These are phyloP conservation scores for Caenorhabditis imperialis DNA, from an alignment of 2,888 invertebrate genomes.

Conservation along the genomic window DNA sequence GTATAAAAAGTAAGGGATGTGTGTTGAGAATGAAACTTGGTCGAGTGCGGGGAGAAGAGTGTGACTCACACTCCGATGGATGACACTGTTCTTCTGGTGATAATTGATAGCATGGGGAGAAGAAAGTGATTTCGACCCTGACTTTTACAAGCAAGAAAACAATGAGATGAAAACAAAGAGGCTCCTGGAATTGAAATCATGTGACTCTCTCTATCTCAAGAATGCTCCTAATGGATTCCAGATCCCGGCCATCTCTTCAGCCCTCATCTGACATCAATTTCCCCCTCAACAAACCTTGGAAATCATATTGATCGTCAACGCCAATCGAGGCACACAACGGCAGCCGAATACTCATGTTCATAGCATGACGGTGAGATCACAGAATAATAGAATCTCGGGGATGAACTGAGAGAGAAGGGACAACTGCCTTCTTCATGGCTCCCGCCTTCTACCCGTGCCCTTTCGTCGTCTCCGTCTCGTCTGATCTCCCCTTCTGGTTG, in stretches of 20 bases:
- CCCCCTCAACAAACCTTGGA: conserved; percentile 54
- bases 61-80: no score
- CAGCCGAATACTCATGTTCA: conserved; percentile 59
- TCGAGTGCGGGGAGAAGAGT: neutral
- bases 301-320: conserved; percentile 58
- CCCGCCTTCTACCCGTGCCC: conserved; percentile 37
- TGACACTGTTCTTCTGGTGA: no score
- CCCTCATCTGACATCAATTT: no score
- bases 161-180: no score
- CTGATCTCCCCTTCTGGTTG: conserved; percentile 9
- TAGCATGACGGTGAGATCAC: conserved; percentile 19
- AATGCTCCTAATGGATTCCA: no score
- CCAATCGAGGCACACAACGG: conserved; percentile 61
- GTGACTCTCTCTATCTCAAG: no score
- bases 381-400: conserved; percentile 19
- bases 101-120: no score
- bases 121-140: no score
- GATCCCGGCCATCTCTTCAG: no score
- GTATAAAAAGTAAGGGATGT: conserved; percentile 14
- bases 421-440: conserved; percentile 44
- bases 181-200: no score
- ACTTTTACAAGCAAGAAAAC: no score
- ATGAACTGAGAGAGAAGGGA: conserved; percentile 6
- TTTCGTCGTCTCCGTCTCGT: conserved; percentile 38
- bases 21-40: conserved; percentile 14